These are phyloP conservation scores for Dermatemys mawii DNA, from an alignment of 2,113 vertebrate species.

Conservation along the genomic window DNA sequence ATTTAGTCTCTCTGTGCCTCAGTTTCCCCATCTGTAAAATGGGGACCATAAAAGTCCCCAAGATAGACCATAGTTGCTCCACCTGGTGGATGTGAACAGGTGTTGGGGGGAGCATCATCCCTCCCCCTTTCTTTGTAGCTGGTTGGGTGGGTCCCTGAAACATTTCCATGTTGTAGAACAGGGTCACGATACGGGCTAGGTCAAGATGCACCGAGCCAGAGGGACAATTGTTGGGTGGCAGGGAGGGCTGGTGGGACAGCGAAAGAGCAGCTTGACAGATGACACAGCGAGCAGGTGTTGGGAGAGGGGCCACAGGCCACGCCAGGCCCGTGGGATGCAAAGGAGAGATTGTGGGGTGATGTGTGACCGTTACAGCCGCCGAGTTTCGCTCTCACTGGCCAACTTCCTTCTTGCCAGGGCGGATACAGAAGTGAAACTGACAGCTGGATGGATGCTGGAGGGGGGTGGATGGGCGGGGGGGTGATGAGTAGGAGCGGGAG, in stretches of 20 bases:
- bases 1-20: not conserved
- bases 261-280: not conserved
- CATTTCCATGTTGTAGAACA: not conserved
- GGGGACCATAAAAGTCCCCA: not conserved
- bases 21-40: not conserved
- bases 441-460: conserved; percentile 74
- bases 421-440: conserved; percentile 83
- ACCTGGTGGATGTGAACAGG: not conserved
- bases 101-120: not conserved
- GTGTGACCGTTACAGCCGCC: conserved; percentile 68
- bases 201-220: not conserved
- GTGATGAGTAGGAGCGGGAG: not conserved
- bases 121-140: not conserved
- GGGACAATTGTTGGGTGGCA: not conserved
- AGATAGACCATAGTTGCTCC: not conserved
- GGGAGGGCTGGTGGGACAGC: not conserved
- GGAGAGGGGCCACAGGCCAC: not conserved
- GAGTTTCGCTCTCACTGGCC: conserved; percentile 73
- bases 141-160: not conserved
- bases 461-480: not conserved
- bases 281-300: not conserved
- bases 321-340: not conserved
- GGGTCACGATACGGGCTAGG: not conserved
- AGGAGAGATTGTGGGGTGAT: not conserved
- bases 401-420: conserved; percentile 77